Evolutionary conservation across 1,140 invertebrate species (phyloP).

Genomic region (Rhopalosiphum maidis): DNA sequence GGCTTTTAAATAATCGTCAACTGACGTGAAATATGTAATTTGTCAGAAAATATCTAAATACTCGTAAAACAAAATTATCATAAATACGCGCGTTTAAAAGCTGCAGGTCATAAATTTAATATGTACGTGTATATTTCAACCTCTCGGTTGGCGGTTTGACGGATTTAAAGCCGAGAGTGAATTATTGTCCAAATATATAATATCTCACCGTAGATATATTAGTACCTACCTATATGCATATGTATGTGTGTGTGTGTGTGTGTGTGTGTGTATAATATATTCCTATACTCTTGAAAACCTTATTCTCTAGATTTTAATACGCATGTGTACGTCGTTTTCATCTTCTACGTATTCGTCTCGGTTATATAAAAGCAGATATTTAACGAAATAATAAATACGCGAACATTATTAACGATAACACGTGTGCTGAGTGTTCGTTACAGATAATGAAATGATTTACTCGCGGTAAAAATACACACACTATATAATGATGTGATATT

Average conservation of each 20-base stretch:
- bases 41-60: conserved; percentile 34
- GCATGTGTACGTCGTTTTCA: not conserved
- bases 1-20: conserved; percentile 12
- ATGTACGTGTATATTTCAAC: conserved; percentile 4
- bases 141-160: not conserved
- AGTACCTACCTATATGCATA: not conserved
- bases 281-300: not conserved
- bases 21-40: conserved; percentile 1
- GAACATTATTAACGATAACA: conserved; percentile 18
- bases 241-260: not conserved
- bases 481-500: not conserved
- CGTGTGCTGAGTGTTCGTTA: not conserved
- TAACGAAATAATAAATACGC: conserved; percentile 23
- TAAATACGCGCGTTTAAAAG: not conserved
- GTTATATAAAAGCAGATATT: not conserved
- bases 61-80: conserved; percentile 48
- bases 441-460: conserved; percentile 13
- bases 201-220: conserved; percentile 37
- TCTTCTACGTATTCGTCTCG: not conserved
- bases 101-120: not conserved
- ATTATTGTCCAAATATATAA: conserved; percentile 1
- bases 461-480: not conserved
- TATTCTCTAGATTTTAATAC: not conserved
- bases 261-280: not conserved
- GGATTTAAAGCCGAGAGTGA: conserved; percentile 29